These are phyloP conservation scores for Drosophila subquinaria DNA, from an alignment of 2,888 invertebrate species.

Conservation along the genomic window DNA sequence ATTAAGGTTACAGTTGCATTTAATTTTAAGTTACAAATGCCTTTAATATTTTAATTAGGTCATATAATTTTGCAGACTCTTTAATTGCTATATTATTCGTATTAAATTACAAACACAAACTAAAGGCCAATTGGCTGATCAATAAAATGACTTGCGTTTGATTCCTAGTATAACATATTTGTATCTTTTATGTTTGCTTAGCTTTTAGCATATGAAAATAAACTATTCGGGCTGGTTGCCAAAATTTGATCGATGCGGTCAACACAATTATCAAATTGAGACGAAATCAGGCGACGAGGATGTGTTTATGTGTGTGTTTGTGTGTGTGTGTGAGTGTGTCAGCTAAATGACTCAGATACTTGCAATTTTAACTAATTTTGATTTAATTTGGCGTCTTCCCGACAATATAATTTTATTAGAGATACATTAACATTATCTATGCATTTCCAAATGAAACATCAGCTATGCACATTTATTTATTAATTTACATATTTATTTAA, in stretches of 20 bases:
- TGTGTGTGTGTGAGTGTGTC: background rate
- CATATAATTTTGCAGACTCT: background rate
- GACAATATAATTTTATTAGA: background rate
- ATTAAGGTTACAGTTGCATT: background rate
- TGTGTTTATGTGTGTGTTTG: background rate
- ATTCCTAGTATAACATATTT: background rate
- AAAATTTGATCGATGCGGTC: background rate
- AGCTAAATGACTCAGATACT: background rate
- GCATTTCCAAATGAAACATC: background rate
- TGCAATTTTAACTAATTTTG: background rate
- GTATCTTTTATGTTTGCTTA: background rate
- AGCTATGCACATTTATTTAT: background rate
- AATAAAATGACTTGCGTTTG: background rate
- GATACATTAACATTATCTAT: background rate
- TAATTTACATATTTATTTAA: too few relatives aligned
- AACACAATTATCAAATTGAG: background rate
- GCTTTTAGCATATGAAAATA: slow-evolving; percentile 2
- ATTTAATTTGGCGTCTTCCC: background rate
- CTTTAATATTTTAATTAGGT: background rate
- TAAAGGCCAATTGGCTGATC: background rate
- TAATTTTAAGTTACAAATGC: background rate
- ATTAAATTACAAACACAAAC: background rate
- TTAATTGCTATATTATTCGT: background rate
- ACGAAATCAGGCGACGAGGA: background rate
- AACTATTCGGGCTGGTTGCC: background rate